Percentiles rank a stretch among this genome's conserved stretches.
phyloP scores from a whole-genome alignment of 2,888 invertebrate species.

The Coremacera marginata region DNA sequence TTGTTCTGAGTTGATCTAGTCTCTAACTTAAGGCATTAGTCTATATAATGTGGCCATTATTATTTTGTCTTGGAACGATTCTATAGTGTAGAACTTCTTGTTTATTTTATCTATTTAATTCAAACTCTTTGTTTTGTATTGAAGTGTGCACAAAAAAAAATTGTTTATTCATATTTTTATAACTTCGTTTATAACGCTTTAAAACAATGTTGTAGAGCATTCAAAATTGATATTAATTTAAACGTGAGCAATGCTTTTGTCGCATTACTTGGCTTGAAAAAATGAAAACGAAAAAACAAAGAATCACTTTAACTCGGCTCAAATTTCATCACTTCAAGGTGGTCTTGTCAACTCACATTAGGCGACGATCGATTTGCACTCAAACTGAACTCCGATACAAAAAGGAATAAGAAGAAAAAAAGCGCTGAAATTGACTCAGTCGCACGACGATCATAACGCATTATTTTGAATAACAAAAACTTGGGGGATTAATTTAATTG shows the following conservation, averaged over 20 bases:
- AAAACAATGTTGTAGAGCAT: background rate
- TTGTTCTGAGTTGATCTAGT: too few species aligned
- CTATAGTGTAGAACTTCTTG: too few species aligned
- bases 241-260: constrained; percentile 25
- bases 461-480: background rate
- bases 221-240: background rate
- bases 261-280: background rate
- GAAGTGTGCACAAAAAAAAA: too few species aligned
- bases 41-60: too few species aligned
- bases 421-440: background rate
- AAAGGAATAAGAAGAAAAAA: background rate
- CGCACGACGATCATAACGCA: constrained; percentile 8
- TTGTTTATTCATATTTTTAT: too few species aligned
- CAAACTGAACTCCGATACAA: background rate
- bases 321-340: constrained; percentile 51
- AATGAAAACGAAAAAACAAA: background rate
- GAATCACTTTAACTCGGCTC: background rate
- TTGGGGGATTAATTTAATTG: background rate
- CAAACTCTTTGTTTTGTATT: too few species aligned
- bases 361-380: constrained; percentile 54
- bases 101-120: too few species aligned
- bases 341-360: constrained; percentile 60
- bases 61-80: too few species aligned
- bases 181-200: background rate
- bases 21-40: too few species aligned